A percentile compares a stretch with the other conserved stretches of the same genome.
Evolutionary conservation across 2,797 vertebrate species (phyloP).

Genomic region (Poeciliopsis gracilis): DNA sequence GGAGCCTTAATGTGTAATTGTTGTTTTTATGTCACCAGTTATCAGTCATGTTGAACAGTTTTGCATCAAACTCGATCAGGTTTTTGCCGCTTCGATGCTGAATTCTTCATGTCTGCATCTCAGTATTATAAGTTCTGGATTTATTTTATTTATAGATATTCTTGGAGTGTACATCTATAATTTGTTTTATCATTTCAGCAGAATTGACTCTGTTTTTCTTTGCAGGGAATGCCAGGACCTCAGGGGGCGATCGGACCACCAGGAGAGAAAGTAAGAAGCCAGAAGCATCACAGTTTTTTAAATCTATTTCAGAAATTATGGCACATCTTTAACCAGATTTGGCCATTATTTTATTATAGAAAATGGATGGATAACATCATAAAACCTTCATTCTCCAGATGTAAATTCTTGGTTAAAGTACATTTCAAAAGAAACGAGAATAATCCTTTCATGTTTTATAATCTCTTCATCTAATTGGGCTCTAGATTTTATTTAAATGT

Average conservation of each 20-base stretch:
- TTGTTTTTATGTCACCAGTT: background rate
- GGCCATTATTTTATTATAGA: background rate
- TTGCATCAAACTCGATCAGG: background rate
- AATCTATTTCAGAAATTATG: background rate
- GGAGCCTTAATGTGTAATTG: background rate
- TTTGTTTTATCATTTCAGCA: background rate
- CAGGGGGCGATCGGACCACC: slow-evolving; percentile 88
- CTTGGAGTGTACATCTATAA: background rate
- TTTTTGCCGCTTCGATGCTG: background rate
- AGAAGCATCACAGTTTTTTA: background rate
- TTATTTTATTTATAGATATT: background rate
- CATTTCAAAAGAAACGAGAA: background rate
- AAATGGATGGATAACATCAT: background rate
- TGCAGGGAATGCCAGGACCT: slow-evolving; percentile 88
- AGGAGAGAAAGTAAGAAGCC: slow-evolving; percentile 87
- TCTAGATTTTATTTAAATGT: background rate
- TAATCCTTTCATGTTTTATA: background rate
- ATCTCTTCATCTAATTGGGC: background rate
- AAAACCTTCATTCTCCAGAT: background rate
- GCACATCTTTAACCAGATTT: background rate
- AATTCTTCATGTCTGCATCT: background rate
- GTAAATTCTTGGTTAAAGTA: background rate
- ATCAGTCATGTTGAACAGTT: background rate
- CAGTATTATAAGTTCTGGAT: background rate
- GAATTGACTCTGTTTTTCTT: background rate